Conservation (phyloP, 2,888 invertebrate genomes). For the Hedychridium roseum region DNA sequence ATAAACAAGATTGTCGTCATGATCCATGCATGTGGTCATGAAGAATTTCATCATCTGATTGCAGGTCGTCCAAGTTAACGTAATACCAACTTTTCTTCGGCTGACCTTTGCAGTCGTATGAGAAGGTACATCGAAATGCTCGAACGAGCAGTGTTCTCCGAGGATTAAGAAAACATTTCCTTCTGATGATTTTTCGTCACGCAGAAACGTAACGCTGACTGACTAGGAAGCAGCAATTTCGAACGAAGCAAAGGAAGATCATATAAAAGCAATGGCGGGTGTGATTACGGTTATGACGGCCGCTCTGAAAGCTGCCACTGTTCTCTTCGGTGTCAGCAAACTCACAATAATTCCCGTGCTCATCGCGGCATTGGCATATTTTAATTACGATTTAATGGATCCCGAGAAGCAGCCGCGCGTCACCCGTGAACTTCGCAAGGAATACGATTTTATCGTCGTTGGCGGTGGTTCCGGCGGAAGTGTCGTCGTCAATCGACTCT, state of each 20-base stretch:
- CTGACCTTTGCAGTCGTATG: too few relatives aligned
- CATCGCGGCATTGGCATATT: constrained; percentile 80
- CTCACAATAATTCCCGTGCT: constrained; percentile 76
- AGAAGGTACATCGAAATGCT: too few relatives aligned
- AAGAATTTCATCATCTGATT: neutral
- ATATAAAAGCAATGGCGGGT: constrained; percentile 40
- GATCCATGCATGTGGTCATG: too few relatives aligned
- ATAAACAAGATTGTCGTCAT: too few relatives aligned
- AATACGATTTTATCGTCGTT: constrained; percentile 84
- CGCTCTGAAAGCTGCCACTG: constrained; percentile 76
- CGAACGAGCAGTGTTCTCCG: too few relatives aligned
- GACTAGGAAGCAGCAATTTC: too few relatives aligned
- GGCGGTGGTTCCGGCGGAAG: constrained; percentile 88
- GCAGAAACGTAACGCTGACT: too few relatives aligned
- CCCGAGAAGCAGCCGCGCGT: constrained; percentile 81
- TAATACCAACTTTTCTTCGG: too few relatives aligned
- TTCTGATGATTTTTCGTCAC: too few relatives aligned
- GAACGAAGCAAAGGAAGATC: too few relatives aligned
- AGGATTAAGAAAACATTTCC: too few relatives aligned
- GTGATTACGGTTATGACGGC: constrained; percentile 67
- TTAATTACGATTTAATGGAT: constrained; percentile 85
- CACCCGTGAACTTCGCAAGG: constrained; percentile 70
- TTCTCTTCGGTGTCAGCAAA: constrained; percentile 77
- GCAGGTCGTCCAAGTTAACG: too few relatives aligned
- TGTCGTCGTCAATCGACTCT: constrained; percentile 81